Evolutionary conservation across 2,113 vertebrate species (phyloP).

Genomic region (Plecotus auritus): DNA sequence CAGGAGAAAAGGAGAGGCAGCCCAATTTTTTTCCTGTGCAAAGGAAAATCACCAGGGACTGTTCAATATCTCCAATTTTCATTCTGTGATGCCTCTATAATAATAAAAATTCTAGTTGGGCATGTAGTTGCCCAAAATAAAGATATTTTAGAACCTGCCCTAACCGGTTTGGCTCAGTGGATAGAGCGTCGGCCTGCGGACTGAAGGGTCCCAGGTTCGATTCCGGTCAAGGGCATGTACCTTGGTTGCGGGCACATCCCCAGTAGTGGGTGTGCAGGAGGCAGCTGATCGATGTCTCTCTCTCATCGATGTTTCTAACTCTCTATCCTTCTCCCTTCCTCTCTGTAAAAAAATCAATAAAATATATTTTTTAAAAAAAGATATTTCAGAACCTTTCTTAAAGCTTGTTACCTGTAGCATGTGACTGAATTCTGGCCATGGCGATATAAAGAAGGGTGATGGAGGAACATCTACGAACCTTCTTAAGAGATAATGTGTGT

Average conservation of each 20-base stretch:
- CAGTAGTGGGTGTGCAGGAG: too few relatives aligned
- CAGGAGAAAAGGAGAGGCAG: background rate
- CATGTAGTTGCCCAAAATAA: background rate
- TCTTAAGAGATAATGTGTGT: background rate
- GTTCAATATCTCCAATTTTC: background rate
- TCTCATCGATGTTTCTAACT: too few relatives aligned
- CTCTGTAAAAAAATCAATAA: too few relatives aligned
- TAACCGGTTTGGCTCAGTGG: too few relatives aligned
- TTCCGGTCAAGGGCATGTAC: too few relatives aligned
- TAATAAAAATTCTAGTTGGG: background rate
- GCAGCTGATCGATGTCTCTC: too few relatives aligned
- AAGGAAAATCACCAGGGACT: background rate
- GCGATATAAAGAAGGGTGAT: background rate
- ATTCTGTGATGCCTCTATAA: background rate
- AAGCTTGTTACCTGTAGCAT: background rate
- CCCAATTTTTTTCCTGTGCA: background rate
- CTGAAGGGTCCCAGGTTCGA: too few relatives aligned
- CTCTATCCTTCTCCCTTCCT: too few relatives aligned
- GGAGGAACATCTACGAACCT: background rate
- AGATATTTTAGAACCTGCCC: background rate
- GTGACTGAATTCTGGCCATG: background rate
- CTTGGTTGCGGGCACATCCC: too few relatives aligned
- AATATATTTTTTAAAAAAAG: too few relatives aligned
- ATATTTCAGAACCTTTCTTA: background rate
- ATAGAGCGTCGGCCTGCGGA: too few relatives aligned